Base-by-base conservation (phyloP, 2,113 vertebrate species). In the Sus scrofa region DNA sequence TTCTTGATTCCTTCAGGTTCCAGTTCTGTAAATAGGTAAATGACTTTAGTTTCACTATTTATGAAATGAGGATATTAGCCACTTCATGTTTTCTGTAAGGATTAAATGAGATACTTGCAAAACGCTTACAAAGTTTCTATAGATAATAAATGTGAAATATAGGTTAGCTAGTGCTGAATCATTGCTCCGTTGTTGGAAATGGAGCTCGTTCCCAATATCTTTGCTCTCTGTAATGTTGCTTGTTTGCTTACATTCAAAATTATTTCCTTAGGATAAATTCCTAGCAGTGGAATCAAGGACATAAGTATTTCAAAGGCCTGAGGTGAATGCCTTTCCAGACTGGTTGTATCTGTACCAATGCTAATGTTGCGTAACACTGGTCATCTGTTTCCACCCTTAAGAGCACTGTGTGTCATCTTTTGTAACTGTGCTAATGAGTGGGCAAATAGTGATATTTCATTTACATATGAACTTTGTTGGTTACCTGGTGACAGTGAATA, bases 201-300 rank as follows among this genome's bases (percentile, higher is more conserved):
- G 44, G 67, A 71, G 19, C 58, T 44, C 68, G 9, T 86, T 91
- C 44, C 58, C 54, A 90, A 52, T 73, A 74, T 68, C 37, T 91
- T 90, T 63, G 32, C 37, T 92, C 11, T 91, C 86, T 94, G 65
- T 70, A 91, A 37, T 87, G 54, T 63, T 91, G 54, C 37, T 18
- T 67, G 52, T 92, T 89, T 77, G 58, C 67, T 24, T 73, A 68
- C 2, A 85, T 88, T 86, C 56, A 73, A 86, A 87, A 85, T 90
- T 58, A 65, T 89, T 96, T 96, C n/a, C 67, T 93, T 88, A 58
- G 20, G 50, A 32, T 89, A 92, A 81, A 95, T 95, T 95, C 13
- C 6, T 91, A 86, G 30, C 77, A 70, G 15, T 91, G 15, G 20
- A 54, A 96, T 73, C 89, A 88, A 89, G 44, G 58, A 14, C 50